A percentile compares a stretch with the other conserved stretches of the same genome.
Evolutionary conservation across 2,888 invertebrate genomes (phyloP).

Genomic region (Argynnis bischoffii): DNA sequence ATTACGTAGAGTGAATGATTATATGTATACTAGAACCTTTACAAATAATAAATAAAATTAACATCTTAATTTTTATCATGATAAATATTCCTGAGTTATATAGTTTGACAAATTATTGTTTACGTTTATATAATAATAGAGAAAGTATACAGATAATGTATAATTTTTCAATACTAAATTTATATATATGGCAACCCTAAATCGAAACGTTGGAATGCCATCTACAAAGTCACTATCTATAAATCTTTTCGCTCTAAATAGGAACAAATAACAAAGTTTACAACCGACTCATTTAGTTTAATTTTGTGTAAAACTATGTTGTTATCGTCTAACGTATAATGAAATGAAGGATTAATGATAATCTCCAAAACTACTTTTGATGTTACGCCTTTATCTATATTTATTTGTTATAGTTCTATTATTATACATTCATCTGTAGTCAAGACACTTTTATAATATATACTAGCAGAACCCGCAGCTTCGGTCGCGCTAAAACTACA

Average conservation of each 20-base stretch:
- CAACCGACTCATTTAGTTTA: slow-evolving; percentile 1
- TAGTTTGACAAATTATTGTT: too few species aligned
- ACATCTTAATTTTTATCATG: too few species aligned
- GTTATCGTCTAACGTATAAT: slow-evolving; percentile 2
- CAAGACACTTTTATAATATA: neutral
- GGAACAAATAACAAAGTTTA: slow-evolving; percentile 10
- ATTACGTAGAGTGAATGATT: too few species aligned
- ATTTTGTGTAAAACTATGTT: neutral
- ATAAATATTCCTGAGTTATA: too few species aligned
- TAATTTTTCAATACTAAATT: neutral
- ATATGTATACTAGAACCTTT: too few species aligned
- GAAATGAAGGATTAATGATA: neutral
- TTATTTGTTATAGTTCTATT: neutral
- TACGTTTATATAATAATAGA: neutral
- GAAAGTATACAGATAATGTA: neutral
- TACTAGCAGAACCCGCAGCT: too few species aligned
- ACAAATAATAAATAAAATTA: too few species aligned
- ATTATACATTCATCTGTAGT: neutral
- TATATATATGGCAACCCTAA: neutral
- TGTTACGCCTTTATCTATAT: neutral
- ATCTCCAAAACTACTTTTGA: neutral
- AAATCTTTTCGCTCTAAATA: slow-evolving; percentile 23
- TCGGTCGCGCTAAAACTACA: too few species aligned
- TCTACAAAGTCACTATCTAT: slow-evolving; percentile 7
- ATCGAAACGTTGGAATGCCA: neutral